Conservation (phyloP, 1,140 invertebrate genomes). For the Nephotettix cincticeps region DNA sequence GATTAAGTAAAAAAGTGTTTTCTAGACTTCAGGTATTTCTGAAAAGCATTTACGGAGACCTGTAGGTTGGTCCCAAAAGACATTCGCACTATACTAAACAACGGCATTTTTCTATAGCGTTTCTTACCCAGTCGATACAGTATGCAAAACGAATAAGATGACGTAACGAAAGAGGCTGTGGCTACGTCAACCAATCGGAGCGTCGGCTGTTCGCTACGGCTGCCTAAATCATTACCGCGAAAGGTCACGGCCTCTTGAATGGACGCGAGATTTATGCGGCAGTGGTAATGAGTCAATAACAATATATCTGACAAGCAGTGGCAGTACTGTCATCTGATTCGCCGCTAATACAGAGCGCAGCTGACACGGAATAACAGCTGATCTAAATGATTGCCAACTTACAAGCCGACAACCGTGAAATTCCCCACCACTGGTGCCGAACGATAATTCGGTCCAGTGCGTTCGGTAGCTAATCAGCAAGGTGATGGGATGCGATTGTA, state of each 20-base stretch:
- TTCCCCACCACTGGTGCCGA: background rate
- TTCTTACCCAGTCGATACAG: too few relatives aligned
- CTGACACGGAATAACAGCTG: conserved; percentile 8
- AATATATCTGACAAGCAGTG: conserved; percentile 13
- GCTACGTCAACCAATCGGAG: too few relatives aligned
- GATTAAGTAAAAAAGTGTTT: too few relatives aligned
- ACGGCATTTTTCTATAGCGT: too few relatives aligned
- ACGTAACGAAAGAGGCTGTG: too few relatives aligned
- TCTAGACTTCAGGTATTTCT: too few relatives aligned
- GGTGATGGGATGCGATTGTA: background rate
- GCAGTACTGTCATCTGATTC: background rate
- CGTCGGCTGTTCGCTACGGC: too few relatives aligned
- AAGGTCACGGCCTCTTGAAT: conserved; percentile 14
- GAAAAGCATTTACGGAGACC: too few relatives aligned
- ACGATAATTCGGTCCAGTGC: background rate
- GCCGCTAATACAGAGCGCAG: background rate
- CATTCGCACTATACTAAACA: too few relatives aligned
- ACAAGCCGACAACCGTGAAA: background rate
- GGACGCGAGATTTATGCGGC: conserved; percentile 3
- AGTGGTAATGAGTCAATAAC: conserved; percentile 21
- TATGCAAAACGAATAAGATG: too few relatives aligned
- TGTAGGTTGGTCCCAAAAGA: too few relatives aligned
- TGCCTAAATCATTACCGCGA: background rate
- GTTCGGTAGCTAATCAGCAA: background rate
- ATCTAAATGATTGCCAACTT: background rate